These are phyloP conservation scores for Megaleporinus macrocephalus DNA, from an alignment of 2,113 vertebrate species.

Conservation along the genomic window DNA sequence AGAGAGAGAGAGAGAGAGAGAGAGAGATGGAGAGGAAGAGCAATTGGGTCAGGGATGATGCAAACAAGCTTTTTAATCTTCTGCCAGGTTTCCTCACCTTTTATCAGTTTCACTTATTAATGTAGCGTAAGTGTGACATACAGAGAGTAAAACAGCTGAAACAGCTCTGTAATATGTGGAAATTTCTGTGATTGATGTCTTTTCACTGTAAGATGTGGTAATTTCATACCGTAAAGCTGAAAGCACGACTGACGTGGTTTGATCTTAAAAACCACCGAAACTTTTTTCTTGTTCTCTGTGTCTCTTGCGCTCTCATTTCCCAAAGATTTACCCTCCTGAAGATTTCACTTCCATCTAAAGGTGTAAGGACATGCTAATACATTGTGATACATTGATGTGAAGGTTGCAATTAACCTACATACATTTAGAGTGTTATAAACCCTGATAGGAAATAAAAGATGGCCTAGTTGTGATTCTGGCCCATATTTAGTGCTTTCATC, in stretches of 20 bases:
- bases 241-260: slow-evolving; percentile 63
- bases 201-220: slow-evolving; percentile 52
- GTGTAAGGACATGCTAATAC: background rate
- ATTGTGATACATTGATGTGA: background rate
- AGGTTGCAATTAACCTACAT: no score
- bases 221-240: slow-evolving; percentile 43
- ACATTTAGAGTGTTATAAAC: no score
- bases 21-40: background rate
- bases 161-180: slow-evolving; percentile 17
- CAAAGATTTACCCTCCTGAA: background rate
- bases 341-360: background rate
- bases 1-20: background rate
- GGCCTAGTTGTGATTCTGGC: no score
- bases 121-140: background rate
- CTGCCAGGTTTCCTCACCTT: background rate
- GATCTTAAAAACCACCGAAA: slow-evolving; percentile 72
- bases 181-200: slow-evolving; percentile 50
- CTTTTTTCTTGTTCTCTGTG: slow-evolving; percentile 42
- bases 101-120: background rate
- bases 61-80: background rate
- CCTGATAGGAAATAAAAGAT: no score
- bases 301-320: slow-evolving; percentile 1
- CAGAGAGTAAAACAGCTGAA: background rate
- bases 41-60: background rate
- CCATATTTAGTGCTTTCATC: no score